These are phyloP conservation scores for Zaprionus ghesquierei DNA, from an alignment of 1,140 invertebrate species.

Conservation along the genomic window DNA sequence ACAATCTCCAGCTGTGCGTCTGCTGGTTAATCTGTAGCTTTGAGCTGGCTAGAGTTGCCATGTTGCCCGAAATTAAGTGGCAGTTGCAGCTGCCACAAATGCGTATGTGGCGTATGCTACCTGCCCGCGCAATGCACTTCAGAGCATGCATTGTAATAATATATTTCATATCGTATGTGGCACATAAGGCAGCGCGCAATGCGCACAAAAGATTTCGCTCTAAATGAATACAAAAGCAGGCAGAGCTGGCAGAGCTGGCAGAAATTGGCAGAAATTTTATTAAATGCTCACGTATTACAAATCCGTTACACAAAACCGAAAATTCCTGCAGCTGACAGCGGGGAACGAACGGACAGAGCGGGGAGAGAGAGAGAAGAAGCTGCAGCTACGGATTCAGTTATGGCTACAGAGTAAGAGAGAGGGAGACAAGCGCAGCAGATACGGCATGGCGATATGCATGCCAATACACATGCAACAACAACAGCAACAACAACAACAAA, in stretches of 20 bases:
- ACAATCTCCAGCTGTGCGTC: conserved; percentile 1
- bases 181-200: conserved; percentile 3
- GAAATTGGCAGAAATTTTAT: conserved; percentile 79
- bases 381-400: conserved; percentile 28
- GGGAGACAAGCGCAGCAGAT: conserved; percentile 8
- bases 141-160: conserved; percentile 20
- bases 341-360: conserved; percentile 19
- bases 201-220: conserved; percentile 34
- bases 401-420: conserved; percentile 1
- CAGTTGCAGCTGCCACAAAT: neutral
- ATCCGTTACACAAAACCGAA: conserved; percentile 77
- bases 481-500: too few species aligned
- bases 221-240: conserved; percentile 65
- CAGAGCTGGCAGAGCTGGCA: conserved; percentile 10
- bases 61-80: conserved; percentile 29
- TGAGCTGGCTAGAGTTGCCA: conserved; percentile 7
- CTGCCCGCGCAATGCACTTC: neutral
- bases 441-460: conserved; percentile 25
- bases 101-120: neutral
- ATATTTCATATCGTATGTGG: conserved; percentile 25
- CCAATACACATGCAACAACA: conserved; percentile 53
- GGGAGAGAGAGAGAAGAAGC: neutral
- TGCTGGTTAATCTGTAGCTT: conserved; percentile 16
- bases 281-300: conserved; percentile 80
- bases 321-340: conserved; percentile 73